These are phyloP conservation scores for Chelidonichthys spinosus DNA, from an alignment of 2,797 vertebrate species.

Conservation along the genomic window DNA sequence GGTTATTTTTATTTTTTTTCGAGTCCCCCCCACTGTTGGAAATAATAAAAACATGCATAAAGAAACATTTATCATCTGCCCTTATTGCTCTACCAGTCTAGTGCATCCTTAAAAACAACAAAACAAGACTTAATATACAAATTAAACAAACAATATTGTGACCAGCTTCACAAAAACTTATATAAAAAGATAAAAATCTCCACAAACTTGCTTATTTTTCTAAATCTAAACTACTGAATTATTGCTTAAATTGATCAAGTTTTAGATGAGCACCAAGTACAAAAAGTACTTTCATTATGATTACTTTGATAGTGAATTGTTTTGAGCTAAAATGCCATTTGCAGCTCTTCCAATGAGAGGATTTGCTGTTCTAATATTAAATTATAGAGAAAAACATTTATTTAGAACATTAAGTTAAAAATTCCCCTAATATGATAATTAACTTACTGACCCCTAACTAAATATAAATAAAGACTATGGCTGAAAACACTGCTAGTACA, in stretches of 20 bases:
- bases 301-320: not conserved
- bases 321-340: not conserved
- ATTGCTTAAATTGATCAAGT: not conserved
- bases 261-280: not conserved
- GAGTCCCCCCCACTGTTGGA: not conserved
- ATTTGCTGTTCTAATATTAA: not conserved
- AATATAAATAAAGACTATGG: not conserved
- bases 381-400: not conserved
- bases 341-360: not conserved
- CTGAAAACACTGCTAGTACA: not conserved
- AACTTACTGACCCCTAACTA: not conserved
- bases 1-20: not conserved
- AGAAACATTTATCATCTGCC: not conserved
- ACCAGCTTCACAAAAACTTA: not conserved
- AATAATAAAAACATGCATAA: not conserved
- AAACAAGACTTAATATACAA: not conserved
- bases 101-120: not conserved
- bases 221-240: not conserved
- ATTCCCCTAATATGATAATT: no score
- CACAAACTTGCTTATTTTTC: not conserved
- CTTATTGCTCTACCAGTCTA: not conserved
- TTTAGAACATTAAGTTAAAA: no score
- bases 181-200: not conserved
- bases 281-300: not conserved
- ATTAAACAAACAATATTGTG: not conserved